Evolutionary conservation across 2,113 vertebrate genomes (phyloP).

Genomic region (Mustela lutreola): DNA sequence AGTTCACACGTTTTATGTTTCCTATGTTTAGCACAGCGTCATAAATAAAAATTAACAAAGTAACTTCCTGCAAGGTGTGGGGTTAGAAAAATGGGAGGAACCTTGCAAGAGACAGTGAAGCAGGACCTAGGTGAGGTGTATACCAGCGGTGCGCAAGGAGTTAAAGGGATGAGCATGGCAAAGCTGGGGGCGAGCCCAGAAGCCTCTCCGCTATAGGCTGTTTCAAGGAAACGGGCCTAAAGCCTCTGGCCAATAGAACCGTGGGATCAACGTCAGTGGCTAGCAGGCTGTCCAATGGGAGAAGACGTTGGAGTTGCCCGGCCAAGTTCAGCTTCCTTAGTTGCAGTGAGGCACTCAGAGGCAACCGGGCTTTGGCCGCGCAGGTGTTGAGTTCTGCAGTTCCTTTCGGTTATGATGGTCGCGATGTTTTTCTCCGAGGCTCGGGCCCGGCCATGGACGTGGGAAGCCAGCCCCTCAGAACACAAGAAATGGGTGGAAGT

Average conservation of each 20-base stretch:
- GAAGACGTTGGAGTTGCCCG: not conserved
- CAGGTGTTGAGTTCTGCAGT: accelerated
- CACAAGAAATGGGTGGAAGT: constrained; percentile 79
- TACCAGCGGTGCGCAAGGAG: accelerated
- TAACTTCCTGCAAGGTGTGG: not conserved
- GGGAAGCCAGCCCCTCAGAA: constrained; percentile 62
- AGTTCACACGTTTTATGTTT: not conserved
- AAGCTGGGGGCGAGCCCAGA: not conserved
- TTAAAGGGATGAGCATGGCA: not conserved
- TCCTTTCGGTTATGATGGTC: accelerated
- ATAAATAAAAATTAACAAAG: not conserved
- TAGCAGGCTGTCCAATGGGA: constrained; percentile 64
- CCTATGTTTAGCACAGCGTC: not conserved
- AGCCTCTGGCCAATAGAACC: constrained; percentile 58
- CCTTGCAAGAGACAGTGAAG: accelerated
- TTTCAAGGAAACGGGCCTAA: not conserved
- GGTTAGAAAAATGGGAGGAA: not conserved
- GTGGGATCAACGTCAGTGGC: constrained; percentile 9
- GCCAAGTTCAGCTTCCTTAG: not conserved
- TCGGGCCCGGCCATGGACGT: not conserved
- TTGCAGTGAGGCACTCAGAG: not conserved
- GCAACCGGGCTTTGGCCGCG: accelerated
- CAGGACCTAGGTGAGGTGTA: accelerated
- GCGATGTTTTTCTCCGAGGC: constrained; percentile 44
- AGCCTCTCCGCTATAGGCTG: not conserved